Conservation (phyloP, 2,113 vertebrate genomes). For the Fukomys damarensis region DNA sequence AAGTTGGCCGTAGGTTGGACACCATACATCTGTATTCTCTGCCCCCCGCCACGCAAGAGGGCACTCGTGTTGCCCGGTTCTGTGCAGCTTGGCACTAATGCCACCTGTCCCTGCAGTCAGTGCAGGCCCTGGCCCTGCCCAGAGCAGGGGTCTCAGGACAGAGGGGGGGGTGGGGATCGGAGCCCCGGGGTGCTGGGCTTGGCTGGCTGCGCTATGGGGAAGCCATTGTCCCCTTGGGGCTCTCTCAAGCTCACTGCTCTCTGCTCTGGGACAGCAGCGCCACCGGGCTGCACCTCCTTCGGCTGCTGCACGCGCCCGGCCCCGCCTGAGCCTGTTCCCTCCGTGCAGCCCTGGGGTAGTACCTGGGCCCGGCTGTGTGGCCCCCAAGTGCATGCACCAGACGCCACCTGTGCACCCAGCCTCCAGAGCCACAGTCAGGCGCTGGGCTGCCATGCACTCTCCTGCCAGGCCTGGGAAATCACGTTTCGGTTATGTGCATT, state of each 20-base stretch:
- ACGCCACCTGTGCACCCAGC: fast-evolving
- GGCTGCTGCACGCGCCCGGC: neutral
- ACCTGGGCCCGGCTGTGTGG: neutral
- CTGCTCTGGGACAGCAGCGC: neutral
- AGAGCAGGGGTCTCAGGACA: neutral
- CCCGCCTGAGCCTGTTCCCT: neutral
- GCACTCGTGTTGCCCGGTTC: neutral
- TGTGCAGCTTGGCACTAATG: constrained; percentile 46
- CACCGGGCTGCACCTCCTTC: neutral
- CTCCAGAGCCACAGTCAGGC: neutral
- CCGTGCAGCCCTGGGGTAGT: too few relatives aligned
- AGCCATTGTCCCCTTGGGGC: neutral
- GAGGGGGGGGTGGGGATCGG: neutral
- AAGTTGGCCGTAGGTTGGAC: constrained; percentile 84
- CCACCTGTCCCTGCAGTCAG: neutral
- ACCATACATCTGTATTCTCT: constrained; percentile 65
- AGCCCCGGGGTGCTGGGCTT: neutral
- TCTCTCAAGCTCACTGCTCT: neutral
- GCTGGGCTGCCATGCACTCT: neutral
- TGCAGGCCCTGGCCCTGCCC: neutral
- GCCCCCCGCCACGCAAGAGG: constrained; percentile 5
- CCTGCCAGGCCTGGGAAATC: neutral
- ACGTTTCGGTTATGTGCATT: neutral
- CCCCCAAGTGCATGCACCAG: neutral
- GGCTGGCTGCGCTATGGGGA: neutral